Conservation (phyloP, 1,140 invertebrate species). For the Macrobrachium rosenbergii region DNA sequence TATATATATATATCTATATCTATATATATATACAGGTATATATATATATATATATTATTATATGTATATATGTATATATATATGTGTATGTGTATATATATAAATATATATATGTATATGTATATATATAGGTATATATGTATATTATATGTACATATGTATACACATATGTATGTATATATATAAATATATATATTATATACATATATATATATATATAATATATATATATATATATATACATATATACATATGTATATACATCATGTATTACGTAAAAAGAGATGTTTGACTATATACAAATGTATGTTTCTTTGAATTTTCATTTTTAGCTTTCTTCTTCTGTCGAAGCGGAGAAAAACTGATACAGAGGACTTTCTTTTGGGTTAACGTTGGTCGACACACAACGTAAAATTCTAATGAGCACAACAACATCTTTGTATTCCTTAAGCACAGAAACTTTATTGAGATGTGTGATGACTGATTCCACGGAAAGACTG, state of each 20-base stretch:
- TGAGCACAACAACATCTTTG: no score
- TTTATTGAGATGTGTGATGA: no score
- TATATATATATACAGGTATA: background rate
- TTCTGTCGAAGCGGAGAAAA: no score
- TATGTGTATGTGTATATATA: background rate
- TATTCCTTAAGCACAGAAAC: no score
- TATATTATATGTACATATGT: background rate
- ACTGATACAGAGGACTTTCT: no score
- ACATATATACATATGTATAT: background rate
- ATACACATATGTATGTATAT: constrained; percentile 1
- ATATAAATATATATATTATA: constrained; percentile 27
- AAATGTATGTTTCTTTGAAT: no score
- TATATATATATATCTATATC: background rate
- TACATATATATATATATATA: no score
- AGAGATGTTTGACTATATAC: no score
- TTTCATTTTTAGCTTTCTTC: no score
- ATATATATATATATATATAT: constrained; percentile 3
- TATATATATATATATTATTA: background rate
- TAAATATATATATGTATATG: background rate
- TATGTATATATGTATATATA: constrained; percentile 17
- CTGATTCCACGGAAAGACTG: no score
- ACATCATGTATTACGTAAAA: background rate
- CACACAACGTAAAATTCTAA: no score
- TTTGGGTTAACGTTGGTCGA: no score
- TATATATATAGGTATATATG: background rate